A percentile compares a stretch with the other conserved stretches of the same genome.
Evolutionary conservation across 2,797 vertebrate species (phyloP).

Genomic region (Kryptopterus vitreolus): DNA sequence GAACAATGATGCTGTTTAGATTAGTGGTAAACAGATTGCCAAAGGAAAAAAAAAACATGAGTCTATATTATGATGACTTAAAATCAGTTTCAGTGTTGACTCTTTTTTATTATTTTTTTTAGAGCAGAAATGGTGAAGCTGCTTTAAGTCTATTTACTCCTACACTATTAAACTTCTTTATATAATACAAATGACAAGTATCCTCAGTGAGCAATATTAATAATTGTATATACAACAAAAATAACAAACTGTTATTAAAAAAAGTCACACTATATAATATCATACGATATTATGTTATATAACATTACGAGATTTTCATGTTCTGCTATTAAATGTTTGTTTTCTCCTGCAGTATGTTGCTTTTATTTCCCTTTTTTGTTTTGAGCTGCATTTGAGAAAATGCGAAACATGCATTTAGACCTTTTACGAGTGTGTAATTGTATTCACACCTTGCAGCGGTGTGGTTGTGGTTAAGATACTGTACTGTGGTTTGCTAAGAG

Average conservation of each 20-base stretch:
- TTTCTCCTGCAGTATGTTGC: neutral
- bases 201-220: neutral
- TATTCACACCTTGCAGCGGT: neutral
- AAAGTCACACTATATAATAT: too few species aligned
- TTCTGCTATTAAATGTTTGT: too few species aligned
- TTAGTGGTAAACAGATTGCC: neutral
- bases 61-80: neutral
- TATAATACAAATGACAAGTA: neutral
- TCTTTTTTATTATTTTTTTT: neutral
- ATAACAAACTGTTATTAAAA: too few species aligned
- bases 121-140: neutral
- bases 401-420: neutral
- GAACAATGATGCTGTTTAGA: neutral
- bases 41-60: neutral
- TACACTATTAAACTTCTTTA: neutral
- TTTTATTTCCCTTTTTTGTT: neutral
- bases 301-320: too few species aligned
- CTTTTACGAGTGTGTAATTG: neutral
- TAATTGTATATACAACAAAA: too few species aligned
- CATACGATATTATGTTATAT: neutral
- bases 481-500: neutral
- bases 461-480: neutral
- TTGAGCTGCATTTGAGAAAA: neutral
- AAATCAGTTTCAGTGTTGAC: neutral
- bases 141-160: neutral